Percentiles rank a stretch among this genome's conserved stretches.
Conservation (phyloP, 2,888 invertebrate genomes). For the Neuroscelio doddi region DNA sequence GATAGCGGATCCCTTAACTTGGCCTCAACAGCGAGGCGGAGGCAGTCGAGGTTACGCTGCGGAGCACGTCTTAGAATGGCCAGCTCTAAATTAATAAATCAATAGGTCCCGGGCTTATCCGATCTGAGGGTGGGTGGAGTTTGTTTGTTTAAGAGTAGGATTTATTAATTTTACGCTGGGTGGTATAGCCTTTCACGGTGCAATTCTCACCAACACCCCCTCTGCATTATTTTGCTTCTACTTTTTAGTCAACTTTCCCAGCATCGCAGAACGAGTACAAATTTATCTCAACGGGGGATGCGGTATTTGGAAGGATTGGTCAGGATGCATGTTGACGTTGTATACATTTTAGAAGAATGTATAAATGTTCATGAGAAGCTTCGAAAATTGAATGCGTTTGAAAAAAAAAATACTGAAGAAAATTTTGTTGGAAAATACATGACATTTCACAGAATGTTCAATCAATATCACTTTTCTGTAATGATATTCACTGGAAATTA, state of each 20-base stretch:
- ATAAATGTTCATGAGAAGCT: no score
- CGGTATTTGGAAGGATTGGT: no score
- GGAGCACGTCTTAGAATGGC: slow-evolving; percentile 66
- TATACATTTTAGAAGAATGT: no score
- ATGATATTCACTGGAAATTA: not conserved
- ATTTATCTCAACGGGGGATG: no score
- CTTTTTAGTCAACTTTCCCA: not conserved
- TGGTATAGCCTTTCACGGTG: slow-evolving; percentile 60
- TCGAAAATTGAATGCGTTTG: no score
- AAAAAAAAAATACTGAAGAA: no score
- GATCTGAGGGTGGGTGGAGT: slow-evolving; percentile 70
- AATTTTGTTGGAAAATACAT: no score
- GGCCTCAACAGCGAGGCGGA: slow-evolving; percentile 55
- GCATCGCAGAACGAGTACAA: no score
- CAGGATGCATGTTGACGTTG: no score
- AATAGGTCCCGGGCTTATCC: slow-evolving; percentile 68
- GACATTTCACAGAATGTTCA: slow-evolving; percentile 8
- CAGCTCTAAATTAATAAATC: slow-evolving; percentile 72
- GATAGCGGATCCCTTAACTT: slow-evolving; percentile 70
- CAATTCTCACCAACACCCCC: slow-evolving; percentile 39
- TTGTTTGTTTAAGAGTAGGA: slow-evolving; percentile 71
- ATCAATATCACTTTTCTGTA: slow-evolving; percentile 2
- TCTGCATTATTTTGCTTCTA: slow-evolving; percentile 21
- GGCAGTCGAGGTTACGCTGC: slow-evolving; percentile 51
- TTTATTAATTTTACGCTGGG: slow-evolving; percentile 71